Evolutionary conservation across 2,888 invertebrate species (phyloP).

Genomic region (Lathronympha strigana): DNA sequence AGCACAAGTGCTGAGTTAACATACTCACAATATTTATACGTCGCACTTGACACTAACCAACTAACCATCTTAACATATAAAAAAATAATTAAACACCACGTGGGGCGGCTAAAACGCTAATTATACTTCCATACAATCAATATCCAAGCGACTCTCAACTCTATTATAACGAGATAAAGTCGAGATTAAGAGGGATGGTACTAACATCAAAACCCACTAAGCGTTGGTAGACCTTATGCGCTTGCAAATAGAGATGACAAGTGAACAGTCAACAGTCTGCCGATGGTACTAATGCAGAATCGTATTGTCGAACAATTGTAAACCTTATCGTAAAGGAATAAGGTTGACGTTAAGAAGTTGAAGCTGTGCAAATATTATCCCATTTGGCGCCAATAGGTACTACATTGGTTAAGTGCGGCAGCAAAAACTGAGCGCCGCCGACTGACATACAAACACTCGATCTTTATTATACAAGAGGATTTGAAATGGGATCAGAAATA

Average conservation of each 20-base stretch:
- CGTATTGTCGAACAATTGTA: not conserved
- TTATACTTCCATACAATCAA: not conserved
- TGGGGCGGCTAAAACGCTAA: constrained; percentile 6
- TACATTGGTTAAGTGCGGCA: constrained; percentile 29
- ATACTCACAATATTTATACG: constrained; percentile 1
- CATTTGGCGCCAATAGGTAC: constrained; percentile 30
- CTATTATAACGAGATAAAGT: not conserved
- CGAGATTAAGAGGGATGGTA: not conserved
- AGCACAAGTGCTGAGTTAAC: not conserved
- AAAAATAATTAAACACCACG: constrained; percentile 21
- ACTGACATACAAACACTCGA: no score
- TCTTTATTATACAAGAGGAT: not conserved
- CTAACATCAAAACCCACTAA: no score
- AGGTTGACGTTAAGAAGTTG: not conserved
- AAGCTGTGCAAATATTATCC: constrained; percentile 21
- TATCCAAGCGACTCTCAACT: not conserved
- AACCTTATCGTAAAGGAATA: not conserved
- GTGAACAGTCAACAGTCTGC: no score
- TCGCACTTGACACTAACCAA: constrained; percentile 8
- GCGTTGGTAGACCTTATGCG: no score
- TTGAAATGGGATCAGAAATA: no score
- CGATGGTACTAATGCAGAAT: not conserved
- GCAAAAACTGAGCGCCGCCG: constrained; percentile 9
- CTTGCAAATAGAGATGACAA: no score
- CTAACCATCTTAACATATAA: constrained; percentile 3